Conservation (phyloP, 2,797 vertebrate species). For the Parambassis ranga region DNA sequence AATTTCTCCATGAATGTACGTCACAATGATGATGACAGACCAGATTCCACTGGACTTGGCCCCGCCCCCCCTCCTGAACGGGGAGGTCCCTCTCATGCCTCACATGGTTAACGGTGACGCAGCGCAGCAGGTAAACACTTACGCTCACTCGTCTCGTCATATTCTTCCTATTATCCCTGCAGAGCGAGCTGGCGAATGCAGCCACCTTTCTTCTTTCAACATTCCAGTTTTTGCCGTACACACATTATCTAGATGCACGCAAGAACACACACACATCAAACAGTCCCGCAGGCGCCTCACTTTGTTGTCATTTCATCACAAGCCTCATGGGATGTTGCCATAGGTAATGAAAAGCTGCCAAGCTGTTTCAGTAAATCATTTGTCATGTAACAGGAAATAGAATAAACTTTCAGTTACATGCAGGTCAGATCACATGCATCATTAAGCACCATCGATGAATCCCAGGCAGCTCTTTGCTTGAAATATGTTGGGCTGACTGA, state of each 20-base stretch:
- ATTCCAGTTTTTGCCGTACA: neutral
- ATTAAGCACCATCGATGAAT: slow-evolving; percentile 16
- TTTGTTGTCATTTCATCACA: slow-evolving; percentile 40
- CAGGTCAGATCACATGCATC: neutral
- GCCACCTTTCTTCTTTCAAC: neutral
- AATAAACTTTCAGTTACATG: neutral
- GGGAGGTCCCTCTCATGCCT: slow-evolving; percentile 95
- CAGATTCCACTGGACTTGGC: slow-evolving; percentile 98
- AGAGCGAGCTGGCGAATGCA: neutral
- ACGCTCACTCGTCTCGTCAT: no score
- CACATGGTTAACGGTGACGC: slow-evolving; percentile 95
- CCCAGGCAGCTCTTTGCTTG: slow-evolving; percentile 11
- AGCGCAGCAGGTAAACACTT: slow-evolving; percentile 89
- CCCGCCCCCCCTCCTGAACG: slow-evolving; percentile 90
- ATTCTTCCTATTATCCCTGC: no score
- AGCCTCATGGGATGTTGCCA: neutral
- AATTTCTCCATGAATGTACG: slow-evolving; percentile 99
- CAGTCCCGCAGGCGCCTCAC: neutral
- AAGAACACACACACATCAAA: slow-evolving; percentile 5
- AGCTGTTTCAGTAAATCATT: slow-evolving; percentile 9
- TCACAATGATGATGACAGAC: slow-evolving; percentile 99
- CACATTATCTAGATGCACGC: neutral
- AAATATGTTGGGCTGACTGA: slow-evolving; percentile 8
- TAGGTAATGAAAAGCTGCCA: slow-evolving; percentile 39
- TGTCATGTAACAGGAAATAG: neutral